These are phyloP conservation scores for Zaprionus tsacasi DNA, from an alignment of 1,140 invertebrate species.

Conservation along the genomic window DNA sequence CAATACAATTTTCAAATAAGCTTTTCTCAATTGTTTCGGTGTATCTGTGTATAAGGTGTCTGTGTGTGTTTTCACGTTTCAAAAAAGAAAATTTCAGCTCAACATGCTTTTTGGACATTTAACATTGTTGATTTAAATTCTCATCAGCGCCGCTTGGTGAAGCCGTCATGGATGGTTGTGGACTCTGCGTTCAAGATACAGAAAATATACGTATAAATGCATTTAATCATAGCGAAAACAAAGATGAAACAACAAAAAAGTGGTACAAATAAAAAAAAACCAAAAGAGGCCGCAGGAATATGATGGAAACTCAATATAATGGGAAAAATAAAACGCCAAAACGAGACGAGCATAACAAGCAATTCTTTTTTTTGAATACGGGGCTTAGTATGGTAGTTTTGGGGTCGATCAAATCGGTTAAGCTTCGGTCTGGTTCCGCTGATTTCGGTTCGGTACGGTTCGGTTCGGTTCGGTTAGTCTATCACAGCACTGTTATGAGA, in stretches of 20 bases:
- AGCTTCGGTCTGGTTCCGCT: slow-evolving; percentile 9
- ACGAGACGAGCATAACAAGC: slow-evolving; percentile 49
- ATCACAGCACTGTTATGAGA: slow-evolving; percentile 80
- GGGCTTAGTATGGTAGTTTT: slow-evolving; percentile 19
- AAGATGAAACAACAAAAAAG: slow-evolving; percentile 42
- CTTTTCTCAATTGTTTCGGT: slow-evolving; percentile 43
- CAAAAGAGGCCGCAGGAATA: slow-evolving; percentile 1
- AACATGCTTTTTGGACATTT: slow-evolving; percentile 75
- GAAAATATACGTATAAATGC: slow-evolving; percentile 64
- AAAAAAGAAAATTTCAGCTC: slow-evolving; percentile 56
- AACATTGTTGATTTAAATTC: slow-evolving; percentile 84
- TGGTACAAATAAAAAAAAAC: slow-evolving; percentile 30
- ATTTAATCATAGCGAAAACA: slow-evolving; percentile 66
- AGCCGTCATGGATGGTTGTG: slow-evolving; percentile 84
- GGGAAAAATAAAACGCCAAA: background rate
- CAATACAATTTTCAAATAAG: slow-evolving; percentile 60
- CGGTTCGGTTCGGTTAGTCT: slow-evolving; percentile 64
- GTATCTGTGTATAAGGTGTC: slow-evolving; percentile 12
- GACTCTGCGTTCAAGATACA: slow-evolving; percentile 84
- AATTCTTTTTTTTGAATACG: slow-evolving; percentile 36
- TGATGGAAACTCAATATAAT: slow-evolving; percentile 20
- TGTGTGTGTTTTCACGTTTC: slow-evolving; percentile 20
- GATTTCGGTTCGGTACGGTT: slow-evolving; percentile 30
- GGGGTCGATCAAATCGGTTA: slow-evolving; percentile 31
- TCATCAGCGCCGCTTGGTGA: slow-evolving; percentile 84